Evolutionary conservation across 2,113 vertebrate genomes (phyloP), one percentile per base, ranked within the genome.

Genomic region (Oryzias celebensis): DNA sequence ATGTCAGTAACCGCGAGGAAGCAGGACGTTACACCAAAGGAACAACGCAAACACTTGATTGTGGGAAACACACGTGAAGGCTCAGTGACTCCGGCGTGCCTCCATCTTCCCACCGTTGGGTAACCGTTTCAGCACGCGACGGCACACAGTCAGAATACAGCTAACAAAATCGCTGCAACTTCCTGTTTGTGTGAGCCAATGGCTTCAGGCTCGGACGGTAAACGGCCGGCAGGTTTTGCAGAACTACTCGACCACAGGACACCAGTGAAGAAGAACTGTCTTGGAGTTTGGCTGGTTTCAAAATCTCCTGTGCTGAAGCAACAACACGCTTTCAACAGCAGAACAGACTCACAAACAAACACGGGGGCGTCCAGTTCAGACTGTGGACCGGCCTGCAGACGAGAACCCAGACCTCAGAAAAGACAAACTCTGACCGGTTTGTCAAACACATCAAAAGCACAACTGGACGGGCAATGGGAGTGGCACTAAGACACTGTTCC

Each of bases 171-270:
- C 59, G 10, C 55, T 51, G 46, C 67, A 81, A 78, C 72, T 79
- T 87, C 85, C 70, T 14, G 50, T 79, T 81, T 71, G 26, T 10
- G 67, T 52, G 82, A 18, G 79, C 71, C 71, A 84, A 80, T 49
- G 16, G 4, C 51, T 18, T 46, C 20, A 0, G 53, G 52, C 65
- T 20, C 10, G 26, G 85, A 78, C 78, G 63, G 80, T 85, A 84
- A 85, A 73, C 20, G 48, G 17, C 0, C 20, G 28, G 44, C 12
- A 26, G 52, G 47, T 50, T 81, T 89, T 88, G 81, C 85, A 86
- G 84, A 89, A 89, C 80, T 82, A 72, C 62, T 61, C 31, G 52
- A 80, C 87, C 82, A 56, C 87, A 86, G 67, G 61, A 68, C 81
- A 55, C 50, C 75, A 68, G 68, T 59, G 66, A 62, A 66, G 64